Conservation (phyloP, 2,888 invertebrate genomes). For the Melinaea marsaeus region DNA sequence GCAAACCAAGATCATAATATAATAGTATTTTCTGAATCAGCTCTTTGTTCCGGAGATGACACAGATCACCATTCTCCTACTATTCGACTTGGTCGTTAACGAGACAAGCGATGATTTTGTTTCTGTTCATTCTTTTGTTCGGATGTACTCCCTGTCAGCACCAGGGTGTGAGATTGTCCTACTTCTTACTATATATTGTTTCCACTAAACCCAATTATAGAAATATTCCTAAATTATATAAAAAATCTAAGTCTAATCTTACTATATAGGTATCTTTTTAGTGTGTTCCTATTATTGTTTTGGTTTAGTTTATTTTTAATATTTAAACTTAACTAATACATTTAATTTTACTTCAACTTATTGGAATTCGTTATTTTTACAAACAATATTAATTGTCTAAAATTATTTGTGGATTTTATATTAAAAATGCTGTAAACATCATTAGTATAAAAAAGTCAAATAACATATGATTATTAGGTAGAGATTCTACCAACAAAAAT, state of each 20-base stretch:
- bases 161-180: conserved; percentile 43
- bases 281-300: neutral
- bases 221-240: neutral
- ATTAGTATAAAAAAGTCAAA: too few relatives aligned
- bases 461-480: too few relatives aligned
- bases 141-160: conserved; percentile 52
- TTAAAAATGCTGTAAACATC: neutral
- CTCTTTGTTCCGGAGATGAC: conserved; percentile 22
- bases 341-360: too few relatives aligned
- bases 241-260: neutral
- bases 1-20: conserved; percentile 14
- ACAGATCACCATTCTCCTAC: conserved; percentile 42
- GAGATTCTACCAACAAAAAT: too few relatives aligned
- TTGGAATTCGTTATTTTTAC: too few relatives aligned
- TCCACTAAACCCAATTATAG: neutral
- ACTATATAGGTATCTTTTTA: neutral
- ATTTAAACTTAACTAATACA: too few relatives aligned
- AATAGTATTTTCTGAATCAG: conserved; percentile 13
- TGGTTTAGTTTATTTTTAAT: neutral
- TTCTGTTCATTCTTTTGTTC: conserved; percentile 63
- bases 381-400: too few relatives aligned
- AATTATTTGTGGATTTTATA: too few relatives aligned
- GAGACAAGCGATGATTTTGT: conserved; percentile 73
- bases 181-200: conserved; percentile 1
- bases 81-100: conserved; percentile 67